Conservation (phyloP, 2,888 invertebrate species). For the Drosophila anceps region DNA sequence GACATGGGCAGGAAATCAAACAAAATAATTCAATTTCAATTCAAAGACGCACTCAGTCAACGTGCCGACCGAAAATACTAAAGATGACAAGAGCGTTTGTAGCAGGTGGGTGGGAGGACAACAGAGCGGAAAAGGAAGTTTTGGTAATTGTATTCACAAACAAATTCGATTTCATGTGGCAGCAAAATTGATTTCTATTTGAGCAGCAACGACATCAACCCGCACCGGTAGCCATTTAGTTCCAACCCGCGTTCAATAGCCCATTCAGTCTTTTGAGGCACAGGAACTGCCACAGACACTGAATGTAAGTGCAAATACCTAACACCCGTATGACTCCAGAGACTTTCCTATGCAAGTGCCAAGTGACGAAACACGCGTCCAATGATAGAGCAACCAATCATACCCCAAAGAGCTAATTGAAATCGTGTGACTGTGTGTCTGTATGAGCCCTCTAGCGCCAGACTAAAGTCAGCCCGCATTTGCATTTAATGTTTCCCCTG, state of each 20-base stretch:
- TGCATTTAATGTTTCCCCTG: slow-evolving; percentile 42
- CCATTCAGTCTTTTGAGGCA: not conserved
- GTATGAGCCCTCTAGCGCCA: slow-evolving; percentile 2
- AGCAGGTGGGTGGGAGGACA: not conserved
- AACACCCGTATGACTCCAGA: not conserved
- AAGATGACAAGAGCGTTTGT: slow-evolving; percentile 37
- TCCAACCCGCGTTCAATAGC: slow-evolving; percentile 9
- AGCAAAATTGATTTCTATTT: slow-evolving; percentile 76
- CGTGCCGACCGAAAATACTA: slow-evolving; percentile 26
- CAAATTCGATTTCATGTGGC: slow-evolving; percentile 78
- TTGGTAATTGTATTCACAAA: slow-evolving; percentile 79
- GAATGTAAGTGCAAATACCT: not conserved
- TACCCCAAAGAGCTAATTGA: slow-evolving; percentile 69
- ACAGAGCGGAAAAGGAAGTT: slow-evolving; percentile 70
- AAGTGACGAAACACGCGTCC: slow-evolving; percentile 31
- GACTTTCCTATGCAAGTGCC: slow-evolving; percentile 14
- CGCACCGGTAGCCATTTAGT: slow-evolving; percentile 35
- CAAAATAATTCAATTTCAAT: slow-evolving; percentile 82
- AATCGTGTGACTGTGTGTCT: slow-evolving; percentile 39
- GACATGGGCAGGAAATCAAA: slow-evolving; percentile 78
- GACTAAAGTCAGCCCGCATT: slow-evolving; percentile 36
- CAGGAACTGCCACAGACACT: not conserved
- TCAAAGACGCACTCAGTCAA: slow-evolving; percentile 67
- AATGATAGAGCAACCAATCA: slow-evolving; percentile 58
- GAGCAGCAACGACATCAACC: slow-evolving; percentile 27